Evolutionary conservation across 2,797 vertebrate species (phyloP), one percentile per base, ranked within the genome.

Genomic region (Moxostoma hubbsi): DNA sequence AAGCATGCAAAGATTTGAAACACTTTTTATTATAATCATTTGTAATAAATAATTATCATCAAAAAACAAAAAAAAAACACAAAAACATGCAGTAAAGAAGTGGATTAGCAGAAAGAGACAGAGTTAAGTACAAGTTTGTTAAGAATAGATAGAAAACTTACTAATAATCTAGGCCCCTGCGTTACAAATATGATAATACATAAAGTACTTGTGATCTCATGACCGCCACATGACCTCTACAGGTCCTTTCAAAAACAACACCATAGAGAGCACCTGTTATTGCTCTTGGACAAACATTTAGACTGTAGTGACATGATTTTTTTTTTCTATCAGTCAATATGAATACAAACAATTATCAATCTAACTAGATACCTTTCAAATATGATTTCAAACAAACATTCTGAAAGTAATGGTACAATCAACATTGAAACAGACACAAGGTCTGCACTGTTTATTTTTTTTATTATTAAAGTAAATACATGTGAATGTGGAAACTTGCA

Each of bases 61-160:
- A 71, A 68, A 83, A 85, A 85, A 61, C 0, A 81, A 54, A 0
- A 81, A 54, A 43, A 90, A 88, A 88, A 90, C 89, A 89, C 5
- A 61, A 62, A 73, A 73, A 73, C 63, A 68, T 70, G 65, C n/a
- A 77, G 15, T 61, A 77, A 69, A 67, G n/a, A 15, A 62, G 70
- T 36, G 10, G 6, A 70, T 7, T 49, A 8, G 13, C 5, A 57
- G 36, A 70, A 54, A 72, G 53, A 77, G 36, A 64, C 13, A 47
- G 18, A 62, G 49, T 46, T 16, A 24, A 10, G 50, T 7, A 47
- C 24, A 64, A 54, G 59, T 69, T 54, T 10, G 24, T 72, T 59
- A 49, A n/a, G 7, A 53, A 73, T 62, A 68, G 8, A 58, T 10
- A 58, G 4, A 59, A 59, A 54, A 61, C 24, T 51, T 11, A 61